Base-by-base conservation (phyloP, 2,113 vertebrate species). In the Trichechus manatus region DNA sequence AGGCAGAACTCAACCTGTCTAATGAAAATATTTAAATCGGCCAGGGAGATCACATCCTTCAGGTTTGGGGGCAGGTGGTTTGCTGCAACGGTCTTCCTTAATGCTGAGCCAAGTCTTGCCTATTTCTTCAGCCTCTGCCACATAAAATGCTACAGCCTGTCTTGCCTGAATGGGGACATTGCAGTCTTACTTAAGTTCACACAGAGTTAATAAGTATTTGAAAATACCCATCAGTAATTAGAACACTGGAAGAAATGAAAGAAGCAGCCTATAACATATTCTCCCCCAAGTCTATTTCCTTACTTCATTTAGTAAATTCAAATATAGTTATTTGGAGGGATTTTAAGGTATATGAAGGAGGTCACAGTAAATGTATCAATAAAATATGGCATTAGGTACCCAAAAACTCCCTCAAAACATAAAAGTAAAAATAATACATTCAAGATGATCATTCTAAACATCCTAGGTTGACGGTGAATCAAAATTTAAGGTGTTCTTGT, bases 171-270 rank as follows among this genome's bases (percentile, higher is more conserved):
- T 61, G 80, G 53, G 27, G 2, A 2, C n/a, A 9, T 22, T 77
- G 9, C 10, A 44, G 74, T 96, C 88, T 97, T 78, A 88, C 47
- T 94, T 68, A 89, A 20, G 53, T 89, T 97, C 95, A 96, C 42
- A 85, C 14, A 9, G 25, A 97, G 68, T 87, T 97, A 95, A 93
- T 92, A 96, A 93, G 39, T 87, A 91, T 93, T 97, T 98, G 50
- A 39, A 80, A 97, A 92, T 1, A 0, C 6, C 59, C 90, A 6
- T 75, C 23, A 7, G 22, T 97, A 87, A 84, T 94, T 95, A 0
- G 0, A 97, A 92, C 64, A 6, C 0, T 6, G 63, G 42, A 89
- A 89, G 88, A 98, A 96, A 83, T 39, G 63, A 84, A 72, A 95
- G 25, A 68, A 92, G 27, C 2, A 61, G 47, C 10, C 5, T 87